A percentile compares a stretch with the other conserved stretches of the same genome.
Evolutionary conservation across 2,888 invertebrate species (phyloP).

Genomic region (Acronicta leporina): DNA sequence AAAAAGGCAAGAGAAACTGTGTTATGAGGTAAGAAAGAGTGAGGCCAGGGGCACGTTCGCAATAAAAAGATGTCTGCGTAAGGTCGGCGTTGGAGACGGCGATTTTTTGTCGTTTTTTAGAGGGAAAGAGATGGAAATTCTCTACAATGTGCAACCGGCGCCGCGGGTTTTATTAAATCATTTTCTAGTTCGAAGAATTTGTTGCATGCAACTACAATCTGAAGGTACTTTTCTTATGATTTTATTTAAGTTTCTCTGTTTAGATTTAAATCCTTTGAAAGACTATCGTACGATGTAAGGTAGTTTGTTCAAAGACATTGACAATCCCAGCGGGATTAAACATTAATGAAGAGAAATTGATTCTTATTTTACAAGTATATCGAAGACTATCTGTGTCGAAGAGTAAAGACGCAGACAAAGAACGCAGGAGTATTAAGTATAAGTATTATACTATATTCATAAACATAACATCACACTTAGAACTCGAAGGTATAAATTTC

Average conservation of each 20-base stretch:
- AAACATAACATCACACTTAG: too few relatives aligned
- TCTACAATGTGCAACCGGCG: slow-evolving; percentile 55
- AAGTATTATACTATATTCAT: too few relatives aligned
- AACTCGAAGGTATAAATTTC: too few relatives aligned
- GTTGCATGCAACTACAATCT: slow-evolving; percentile 26
- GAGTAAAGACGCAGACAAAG: too few relatives aligned
- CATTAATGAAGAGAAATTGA: too few relatives aligned
- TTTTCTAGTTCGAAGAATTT: slow-evolving; percentile 37
- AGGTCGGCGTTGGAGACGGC: slow-evolving; percentile 76
- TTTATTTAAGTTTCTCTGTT: background rate
- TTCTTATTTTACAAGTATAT: too few relatives aligned
- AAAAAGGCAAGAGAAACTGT: slow-evolving; percentile 81
- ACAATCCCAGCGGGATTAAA: too few relatives aligned
- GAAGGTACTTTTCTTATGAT: background rate
- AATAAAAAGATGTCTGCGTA: slow-evolving; percentile 86
- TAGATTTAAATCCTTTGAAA: background rate
- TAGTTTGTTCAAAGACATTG: too few relatives aligned
- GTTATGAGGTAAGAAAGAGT: slow-evolving; percentile 87
- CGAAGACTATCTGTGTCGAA: too few relatives aligned
- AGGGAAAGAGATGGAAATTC: slow-evolving; percentile 67
- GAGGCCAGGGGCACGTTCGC: slow-evolving; percentile 83
- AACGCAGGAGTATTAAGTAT: too few relatives aligned
- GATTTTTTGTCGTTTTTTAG: slow-evolving; percentile 76
- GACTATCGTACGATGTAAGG: too few relatives aligned
- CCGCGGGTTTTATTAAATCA: slow-evolving; percentile 51